Evolutionary conservation across 1,140 invertebrate species (phyloP).

Genomic region (Sarcophaga peregrina): DNA sequence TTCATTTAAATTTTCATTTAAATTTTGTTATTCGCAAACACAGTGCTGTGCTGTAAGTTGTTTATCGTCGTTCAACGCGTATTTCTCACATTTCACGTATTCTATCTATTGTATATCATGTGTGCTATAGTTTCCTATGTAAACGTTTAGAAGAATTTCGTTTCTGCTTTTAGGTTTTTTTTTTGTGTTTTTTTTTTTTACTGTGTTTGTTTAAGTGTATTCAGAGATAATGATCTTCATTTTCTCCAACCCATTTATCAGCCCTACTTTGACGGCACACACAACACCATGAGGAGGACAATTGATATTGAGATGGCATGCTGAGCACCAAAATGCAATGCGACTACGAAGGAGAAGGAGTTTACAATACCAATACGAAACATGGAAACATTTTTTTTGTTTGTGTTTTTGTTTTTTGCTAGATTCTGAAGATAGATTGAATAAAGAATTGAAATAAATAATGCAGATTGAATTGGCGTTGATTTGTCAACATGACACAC

Average conservation of each 20-base stretch:
- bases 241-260: constrained; percentile 39
- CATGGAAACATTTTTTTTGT: too few species aligned
- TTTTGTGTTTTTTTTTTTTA: too few species aligned
- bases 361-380: not conserved
- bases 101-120: not conserved
- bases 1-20: constrained; percentile 22
- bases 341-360: not conserved
- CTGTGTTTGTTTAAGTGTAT: not conserved
- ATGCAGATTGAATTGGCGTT: constrained; percentile 38
- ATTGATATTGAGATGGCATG: constrained; percentile 39
- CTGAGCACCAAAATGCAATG: not conserved
- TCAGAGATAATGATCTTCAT: constrained; percentile 31
- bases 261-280: constrained; percentile 35
- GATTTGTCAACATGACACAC: constrained; percentile 41
- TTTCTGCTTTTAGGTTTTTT: too few species aligned
- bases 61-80: constrained; percentile 14
- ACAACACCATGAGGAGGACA: constrained; percentile 23
- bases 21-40: constrained; percentile 11
- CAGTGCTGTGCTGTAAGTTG: not conserved
- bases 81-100: not conserved
- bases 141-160: too few species aligned
- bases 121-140: not conserved
- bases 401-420: too few species aligned
- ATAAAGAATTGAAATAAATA: constrained; percentile 28
- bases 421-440: constrained; percentile 36